Evolutionary conservation across 2,113 vertebrate species (phyloP), one percentile per base, ranked within the genome.

Genomic region (Rattus rattus): DNA sequence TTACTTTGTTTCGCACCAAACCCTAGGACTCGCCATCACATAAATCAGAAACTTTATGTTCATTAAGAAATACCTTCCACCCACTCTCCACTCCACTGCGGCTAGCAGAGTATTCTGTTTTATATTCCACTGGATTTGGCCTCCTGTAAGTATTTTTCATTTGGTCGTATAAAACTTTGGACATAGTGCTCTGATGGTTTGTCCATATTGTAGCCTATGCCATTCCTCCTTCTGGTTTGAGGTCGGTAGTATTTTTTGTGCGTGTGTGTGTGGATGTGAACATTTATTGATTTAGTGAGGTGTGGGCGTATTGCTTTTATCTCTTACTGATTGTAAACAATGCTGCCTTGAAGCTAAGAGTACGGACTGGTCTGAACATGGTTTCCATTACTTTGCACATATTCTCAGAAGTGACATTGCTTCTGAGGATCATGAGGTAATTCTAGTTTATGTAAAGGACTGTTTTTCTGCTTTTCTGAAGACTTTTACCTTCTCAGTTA

Each of bases 31-130:
- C 36, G 56, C 90, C 2, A 33, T 49, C 4, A 43, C 70, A 26
- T 75, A 90, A 94, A 96, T 96, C 1, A 59, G 75, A 97, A 96
- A 70, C 16, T 49, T 80, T 87, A 49, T n/a, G 79, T n/a, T 56
- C 26, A 30, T 90, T 63, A 93, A 88, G 59, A 96, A 86, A 72
- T 72, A 33, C 11, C 22, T 90, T 95, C 47, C 16, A 24, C 47
- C 39, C 20, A 33, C 20, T 59, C 39, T 72, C 39, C 24, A 13
- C 2, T 43, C 24, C 28, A 8, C 49, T 39, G 28, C n/a, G 20
- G 9, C 14, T 69, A 65, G 85, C 22, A 86, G 67, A 30, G 1
- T 36, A 11, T 86, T 81, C 39, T 77, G 12, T 39, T 76, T 88
- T 76, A 63, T 84, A 39, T 87, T 17, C 76, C 43, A 88, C 36